These are phyloP conservation scores for Calycopis cecrops DNA, from an alignment of 1,140 invertebrate species.

Conservation along the genomic window DNA sequence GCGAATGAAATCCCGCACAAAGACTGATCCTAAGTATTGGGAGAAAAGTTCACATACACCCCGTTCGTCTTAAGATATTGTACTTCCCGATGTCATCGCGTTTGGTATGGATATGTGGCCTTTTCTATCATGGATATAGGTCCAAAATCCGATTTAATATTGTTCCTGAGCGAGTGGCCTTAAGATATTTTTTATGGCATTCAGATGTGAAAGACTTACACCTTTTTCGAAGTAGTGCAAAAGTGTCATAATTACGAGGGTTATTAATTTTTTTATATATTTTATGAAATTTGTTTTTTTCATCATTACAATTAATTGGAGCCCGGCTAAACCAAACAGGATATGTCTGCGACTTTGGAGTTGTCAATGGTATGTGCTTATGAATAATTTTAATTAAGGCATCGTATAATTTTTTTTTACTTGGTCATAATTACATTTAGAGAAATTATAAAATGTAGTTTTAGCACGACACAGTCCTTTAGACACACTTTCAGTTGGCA, in stretches of 20 bases:
- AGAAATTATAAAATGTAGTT: slow-evolving; percentile 5
- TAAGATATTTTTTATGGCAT: slow-evolving; percentile 12
- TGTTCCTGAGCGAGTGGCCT: not conserved
- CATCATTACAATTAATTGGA: slow-evolving; percentile 11
- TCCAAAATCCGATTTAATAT: slow-evolving; percentile 12
- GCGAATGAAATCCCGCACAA: not conserved
- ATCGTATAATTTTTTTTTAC: slow-evolving; percentile 14
- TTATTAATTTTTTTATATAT: slow-evolving; percentile 20
- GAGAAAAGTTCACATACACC: slow-evolving; percentile 18
- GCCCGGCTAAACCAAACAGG: slow-evolving; percentile 15
- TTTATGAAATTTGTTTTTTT: no score
- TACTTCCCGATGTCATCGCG: slow-evolving; percentile 2
- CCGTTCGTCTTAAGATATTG: not conserved
- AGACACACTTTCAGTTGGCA: not conserved
- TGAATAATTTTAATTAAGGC: not conserved
- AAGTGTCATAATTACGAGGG: slow-evolving; percentile 20
- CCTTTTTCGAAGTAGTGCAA: slow-evolving; percentile 1
- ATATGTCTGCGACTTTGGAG: not conserved
- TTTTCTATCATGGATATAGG: slow-evolving; percentile 16
- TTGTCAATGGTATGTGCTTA: slow-evolving; percentile 6
- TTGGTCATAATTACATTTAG: slow-evolving; percentile 14
- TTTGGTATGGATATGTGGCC: not conserved
- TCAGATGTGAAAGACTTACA: slow-evolving; percentile 9
- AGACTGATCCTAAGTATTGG: slow-evolving; percentile 14
- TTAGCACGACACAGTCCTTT: not conserved